A percentile compares a stretch with the other conserved stretches of the same genome.
phyloP scores from a whole-genome alignment of 2,888 invertebrate genomes.

The Lochmaea crataegi region DNA sequence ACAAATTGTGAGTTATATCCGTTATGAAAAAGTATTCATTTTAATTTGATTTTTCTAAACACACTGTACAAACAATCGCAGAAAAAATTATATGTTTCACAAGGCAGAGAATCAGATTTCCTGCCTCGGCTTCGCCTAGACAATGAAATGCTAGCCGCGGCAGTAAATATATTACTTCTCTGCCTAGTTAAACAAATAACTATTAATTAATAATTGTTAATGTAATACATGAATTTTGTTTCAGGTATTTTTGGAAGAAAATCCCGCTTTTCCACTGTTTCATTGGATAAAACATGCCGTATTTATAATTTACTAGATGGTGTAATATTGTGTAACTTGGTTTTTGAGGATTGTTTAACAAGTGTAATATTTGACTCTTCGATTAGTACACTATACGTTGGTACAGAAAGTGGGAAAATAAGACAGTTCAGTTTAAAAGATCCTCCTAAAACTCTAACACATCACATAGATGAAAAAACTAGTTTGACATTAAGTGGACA shows the following conservation, averaged over 20 bases:
- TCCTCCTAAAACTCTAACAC: conserved; percentile 75
- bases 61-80: too few relatives aligned
- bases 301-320: conserved; percentile 82
- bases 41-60: too few relatives aligned
- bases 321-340: conserved; percentile 75
- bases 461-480: conserved; percentile 69
- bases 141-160: too few relatives aligned
- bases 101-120: too few relatives aligned
- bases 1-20: too few relatives aligned
- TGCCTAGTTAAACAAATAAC: too few relatives aligned
- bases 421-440: conserved; percentile 75
- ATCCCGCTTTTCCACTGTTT: conserved; percentile 80
- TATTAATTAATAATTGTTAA: too few relatives aligned
- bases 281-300: conserved; percentile 85
- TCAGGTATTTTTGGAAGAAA: conserved; percentile 68
- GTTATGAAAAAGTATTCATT: too few relatives aligned
- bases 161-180: too few relatives aligned
- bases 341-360: conserved; percentile 78
- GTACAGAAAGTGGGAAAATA: conserved; percentile 78
- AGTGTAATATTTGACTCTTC: conserved; percentile 76
- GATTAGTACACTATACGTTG: conserved; percentile 81
- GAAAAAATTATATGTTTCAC: too few relatives aligned
- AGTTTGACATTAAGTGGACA: conserved; percentile 74
- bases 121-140: too few relatives aligned
- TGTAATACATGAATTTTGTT: conserved; percentile 31